phyloP scores from a whole-genome alignment of 2,888 invertebrate genomes.

The Dione juno region DNA sequence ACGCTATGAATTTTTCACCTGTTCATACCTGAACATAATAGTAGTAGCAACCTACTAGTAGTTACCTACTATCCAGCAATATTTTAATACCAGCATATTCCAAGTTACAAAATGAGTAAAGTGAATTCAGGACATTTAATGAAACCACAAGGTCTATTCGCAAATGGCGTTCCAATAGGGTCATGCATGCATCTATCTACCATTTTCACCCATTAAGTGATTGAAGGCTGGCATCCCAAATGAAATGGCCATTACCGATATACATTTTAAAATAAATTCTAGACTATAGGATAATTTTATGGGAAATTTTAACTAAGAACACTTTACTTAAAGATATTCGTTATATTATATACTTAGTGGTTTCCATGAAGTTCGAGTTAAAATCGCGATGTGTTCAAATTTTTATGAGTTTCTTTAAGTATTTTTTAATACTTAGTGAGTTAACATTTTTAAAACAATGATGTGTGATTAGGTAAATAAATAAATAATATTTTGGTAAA shows the following conservation, averaged over 20 bases:
- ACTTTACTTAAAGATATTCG: neutral
- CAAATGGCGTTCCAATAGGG: slow-evolving; percentile 21
- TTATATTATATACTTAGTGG: neutral
- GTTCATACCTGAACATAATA: too few species aligned
- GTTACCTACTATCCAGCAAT: too few species aligned
- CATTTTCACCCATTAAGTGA: slow-evolving; percentile 28
- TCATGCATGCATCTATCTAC: slow-evolving; percentile 13
- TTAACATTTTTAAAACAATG: too few species aligned
- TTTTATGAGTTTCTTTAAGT: too few species aligned
- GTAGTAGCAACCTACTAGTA: too few species aligned
- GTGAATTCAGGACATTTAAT: slow-evolving; percentile 9
- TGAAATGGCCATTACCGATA: slow-evolving; percentile 19
- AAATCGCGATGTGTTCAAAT: too few species aligned
- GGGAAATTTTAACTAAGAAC: neutral
- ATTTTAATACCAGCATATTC: too few species aligned
- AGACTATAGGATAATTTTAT: neutral
- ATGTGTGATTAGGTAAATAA: too few species aligned
- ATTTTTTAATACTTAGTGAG: too few species aligned
- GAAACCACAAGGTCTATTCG: slow-evolving; percentile 23
- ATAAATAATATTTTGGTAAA: too few species aligned
- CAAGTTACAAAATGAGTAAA: neutral
- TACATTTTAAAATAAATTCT: slow-evolving; percentile 9
- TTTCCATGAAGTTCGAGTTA: too few species aligned
- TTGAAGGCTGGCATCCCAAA: slow-evolving; percentile 19
- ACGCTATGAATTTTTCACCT: too few species aligned